Base-by-base conservation (phyloP, 2,888 invertebrate genomes). In the Maniola hyperantus region DNA sequence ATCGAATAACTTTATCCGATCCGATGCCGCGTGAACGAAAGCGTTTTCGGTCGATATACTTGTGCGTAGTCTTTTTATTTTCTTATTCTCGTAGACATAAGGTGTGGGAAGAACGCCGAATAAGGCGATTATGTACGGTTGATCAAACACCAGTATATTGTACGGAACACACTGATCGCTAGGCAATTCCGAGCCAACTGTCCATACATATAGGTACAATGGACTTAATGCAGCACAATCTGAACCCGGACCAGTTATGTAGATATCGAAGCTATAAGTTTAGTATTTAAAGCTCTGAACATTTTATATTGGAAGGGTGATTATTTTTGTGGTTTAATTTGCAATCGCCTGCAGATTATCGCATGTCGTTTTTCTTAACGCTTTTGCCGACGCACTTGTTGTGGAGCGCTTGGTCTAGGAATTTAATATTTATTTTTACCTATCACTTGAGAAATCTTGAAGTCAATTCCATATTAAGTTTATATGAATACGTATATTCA, bases 241-340 rank as follows among this genome's bases (percentile, higher is more conserved):
- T 76, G 75, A 73, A 74, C 20, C 70, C 74, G 73, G 81, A 85
- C 86, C 80, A 79, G 84, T 85, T 87, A 83, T 84, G 81, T 79
- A 80, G 78, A 82, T 82, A 64, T 66, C 74, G 72, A 33, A 70
- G 76, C 76, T 74, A 77, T 81, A 80, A 78, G 75, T 78, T 79
- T 68, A 74, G 77, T 77, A 78, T 79, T 81, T 79, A 81, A 82
- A 77, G 77, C 76, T 71, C 71, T 73, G 76, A 75, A 80, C 76
- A 78, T 82, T 81, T 78, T 80, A 79, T 79, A 83, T 79, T 77
- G 78, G 80, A 85, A 80, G 72, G 83, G 84, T 83, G 84, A 88
- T 88, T 86, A 89, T 80, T 84, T 89, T 84, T 77, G 87, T 87
- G 82, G 81, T 89, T 89, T 89, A 84, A 88, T 88, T 85, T 82